These are phyloP conservation scores for Drosophila sturtevanti DNA, from an alignment of 1,140 invertebrate species.

Conservation along the genomic window DNA sequence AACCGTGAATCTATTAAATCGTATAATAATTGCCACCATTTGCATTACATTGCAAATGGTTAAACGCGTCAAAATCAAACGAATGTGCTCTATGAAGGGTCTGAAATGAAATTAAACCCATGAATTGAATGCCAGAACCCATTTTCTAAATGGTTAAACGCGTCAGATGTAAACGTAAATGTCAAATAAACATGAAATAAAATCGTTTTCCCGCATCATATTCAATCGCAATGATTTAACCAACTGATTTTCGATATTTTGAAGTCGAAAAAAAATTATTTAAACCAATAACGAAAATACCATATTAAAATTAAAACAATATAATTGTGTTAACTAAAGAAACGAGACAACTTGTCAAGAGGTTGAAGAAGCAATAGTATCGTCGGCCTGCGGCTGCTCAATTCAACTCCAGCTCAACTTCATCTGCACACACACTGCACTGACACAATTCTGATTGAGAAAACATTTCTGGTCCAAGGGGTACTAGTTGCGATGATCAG, in stretches of 20 bases:
- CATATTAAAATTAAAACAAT: constrained; percentile 1
- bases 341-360: constrained; percentile 5
- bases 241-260: constrained; percentile 1
- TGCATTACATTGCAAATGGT: constrained; percentile 47
- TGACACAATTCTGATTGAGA: constrained; percentile 27
- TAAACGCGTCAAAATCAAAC: constrained; percentile 55
- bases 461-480: constrained; percentile 44
- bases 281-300: constrained; percentile 25
- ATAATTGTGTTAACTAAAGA: background rate
- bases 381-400: constrained; percentile 2
- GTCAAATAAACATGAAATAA: constrained; percentile 11
- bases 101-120: constrained; percentile 42
- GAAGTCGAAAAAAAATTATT: constrained; percentile 1
- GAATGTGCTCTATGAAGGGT: constrained; percentile 33
- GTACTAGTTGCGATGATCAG: constrained; percentile 66
- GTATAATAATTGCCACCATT: constrained; percentile 29
- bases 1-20: constrained; percentile 6
- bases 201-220: constrained; percentile 30
- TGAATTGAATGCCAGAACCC: constrained; percentile 40
- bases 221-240: constrained; percentile 40
- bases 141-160: constrained; percentile 77
- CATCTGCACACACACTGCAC: constrained; percentile 32
- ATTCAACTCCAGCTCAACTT: constrained; percentile 35
- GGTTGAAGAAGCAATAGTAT: constrained; percentile 23
- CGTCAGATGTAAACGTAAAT: constrained; percentile 34